phyloP scores from a whole-genome alignment of 2,888 invertebrate genomes.

The Anodontia alba region DNA sequence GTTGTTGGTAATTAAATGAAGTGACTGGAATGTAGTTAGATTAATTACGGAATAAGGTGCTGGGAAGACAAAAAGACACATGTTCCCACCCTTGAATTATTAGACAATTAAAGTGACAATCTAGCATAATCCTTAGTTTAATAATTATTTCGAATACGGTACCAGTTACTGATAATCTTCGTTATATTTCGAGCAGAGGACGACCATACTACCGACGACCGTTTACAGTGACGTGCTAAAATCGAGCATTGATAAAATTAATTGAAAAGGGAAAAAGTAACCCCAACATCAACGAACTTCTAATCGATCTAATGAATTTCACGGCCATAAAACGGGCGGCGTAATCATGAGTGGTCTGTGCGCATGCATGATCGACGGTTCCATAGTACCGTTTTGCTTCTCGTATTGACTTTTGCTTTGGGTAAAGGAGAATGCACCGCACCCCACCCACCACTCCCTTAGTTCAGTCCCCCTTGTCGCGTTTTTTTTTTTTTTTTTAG shows the following conservation, averaged over 20 bases:
- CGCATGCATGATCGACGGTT: too few relatives aligned
- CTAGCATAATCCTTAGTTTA: background rate
- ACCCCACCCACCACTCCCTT: too few relatives aligned
- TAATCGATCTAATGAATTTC: too few relatives aligned
- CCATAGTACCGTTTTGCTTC: too few relatives aligned
- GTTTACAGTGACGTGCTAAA: background rate
- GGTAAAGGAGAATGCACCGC: too few relatives aligned
- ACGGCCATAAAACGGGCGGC: too few relatives aligned
- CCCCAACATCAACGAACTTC: too few relatives aligned
- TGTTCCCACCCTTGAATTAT: conserved; percentile 3
- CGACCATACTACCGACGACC: background rate
- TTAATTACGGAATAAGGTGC: background rate
- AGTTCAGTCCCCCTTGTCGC: too few relatives aligned
- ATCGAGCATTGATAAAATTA: background rate
- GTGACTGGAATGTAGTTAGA: background rate
- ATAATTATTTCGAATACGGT: background rate
- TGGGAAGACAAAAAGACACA: conserved; percentile 15
- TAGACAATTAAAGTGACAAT: conserved; percentile 19
- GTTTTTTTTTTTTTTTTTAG: too few relatives aligned
- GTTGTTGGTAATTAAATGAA: conserved; percentile 4
- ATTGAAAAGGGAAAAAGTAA: background rate
- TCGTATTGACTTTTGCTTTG: too few relatives aligned
- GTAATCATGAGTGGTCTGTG: too few relatives aligned
- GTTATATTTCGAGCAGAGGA: too few relatives aligned
- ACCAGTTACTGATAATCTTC: background rate